Base-by-base conservation (phyloP, 1,140 invertebrate species). In the Lepidurus packardi region DNA sequence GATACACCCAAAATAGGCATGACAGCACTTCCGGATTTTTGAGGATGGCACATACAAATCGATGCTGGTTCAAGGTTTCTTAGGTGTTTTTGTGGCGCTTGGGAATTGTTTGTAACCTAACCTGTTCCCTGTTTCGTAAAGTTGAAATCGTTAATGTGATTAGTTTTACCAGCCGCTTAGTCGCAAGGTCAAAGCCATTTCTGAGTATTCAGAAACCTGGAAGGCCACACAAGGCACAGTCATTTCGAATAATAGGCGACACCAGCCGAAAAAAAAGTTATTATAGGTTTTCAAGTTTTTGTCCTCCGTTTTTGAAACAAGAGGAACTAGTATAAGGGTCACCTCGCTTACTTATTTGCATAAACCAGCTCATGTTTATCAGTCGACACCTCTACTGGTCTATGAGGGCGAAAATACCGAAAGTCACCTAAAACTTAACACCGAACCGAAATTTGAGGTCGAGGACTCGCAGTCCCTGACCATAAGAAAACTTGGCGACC, bases 401-500 rank as follows among this genome's bases (percentile, higher is more conserved):
- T 16, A 65, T 21, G 13, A 16, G 53, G 53, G 53, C 10, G 16
- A 13, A 7, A 65, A 16, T 21, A 65, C 16, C 8, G 16, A 65
- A 65, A 65, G 53, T 65, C 53, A 65, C 53, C 13, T 9, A 65
- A 65, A 65, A 65, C 53, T 65, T 13, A 65, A 65, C 16, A 65
- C 53, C 53, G 21, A 65, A 65, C 13, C 21, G 53, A 65, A 65
- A 65, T 65, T 65, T 65, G 53, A 65, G 53, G 53, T 65, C 53
- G 53, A 65, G 53, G 53, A 65, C 53, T 65, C 16, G 1, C 7
- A n/a, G 53, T 65, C 53, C 53, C 21, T 65, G 53, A 65, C 47
- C 47, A n/a, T 65, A 65, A 65, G 47, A 65, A 65, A 65, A 65
- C 53, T 65, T 65, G 53, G 21, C 53, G 53, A 65, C 53, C 53